These are phyloP conservation scores for Ophion obscuratus DNA, from an alignment of 2,888 invertebrate species.

Conservation along the genomic window DNA sequence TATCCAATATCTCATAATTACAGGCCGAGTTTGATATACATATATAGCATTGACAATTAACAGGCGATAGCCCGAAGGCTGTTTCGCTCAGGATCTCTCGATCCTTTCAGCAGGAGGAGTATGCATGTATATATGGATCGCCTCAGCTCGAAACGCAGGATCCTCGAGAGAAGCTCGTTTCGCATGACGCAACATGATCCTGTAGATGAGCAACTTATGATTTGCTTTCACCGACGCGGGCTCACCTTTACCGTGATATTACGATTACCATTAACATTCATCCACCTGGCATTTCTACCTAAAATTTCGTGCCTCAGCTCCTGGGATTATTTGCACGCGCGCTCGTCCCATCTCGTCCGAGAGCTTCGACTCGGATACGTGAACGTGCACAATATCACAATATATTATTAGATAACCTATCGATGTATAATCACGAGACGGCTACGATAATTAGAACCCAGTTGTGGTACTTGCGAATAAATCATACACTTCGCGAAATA, in stretches of 20 bases:
- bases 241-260: slow-evolving; percentile 81
- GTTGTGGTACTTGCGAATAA: slow-evolving; percentile 34
- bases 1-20: slow-evolving; percentile 22
- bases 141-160: background rate
- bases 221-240: slow-evolving; percentile 79
- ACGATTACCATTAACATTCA: slow-evolving; percentile 80
- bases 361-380: background rate
- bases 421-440: slow-evolving; percentile 42
- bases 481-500: slow-evolving; percentile 34
- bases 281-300: slow-evolving; percentile 75
- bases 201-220: slow-evolving; percentile 71
- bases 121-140: slow-evolving; percentile 7
- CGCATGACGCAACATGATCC: slow-evolving; percentile 59
- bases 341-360: slow-evolving; percentile 20
- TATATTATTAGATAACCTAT: slow-evolving; percentile 53
- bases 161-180: slow-evolving; percentile 40
- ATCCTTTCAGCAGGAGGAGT: slow-evolving; percentile 34
- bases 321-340: slow-evolving; percentile 62
- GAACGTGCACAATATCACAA: background rate
- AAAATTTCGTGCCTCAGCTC: slow-evolving; percentile 71
- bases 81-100: slow-evolving; percentile 29
- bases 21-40: slow-evolving; percentile 24
- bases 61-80: slow-evolving; percentile 11
- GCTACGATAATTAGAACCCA: slow-evolving; percentile 44
- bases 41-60: slow-evolving; percentile 53